Percentiles rank a stretch among this genome's conserved stretches.
phyloP scores from a whole-genome alignment of 2,888 invertebrate genomes.

The Drosophila acutilabella region DNA sequence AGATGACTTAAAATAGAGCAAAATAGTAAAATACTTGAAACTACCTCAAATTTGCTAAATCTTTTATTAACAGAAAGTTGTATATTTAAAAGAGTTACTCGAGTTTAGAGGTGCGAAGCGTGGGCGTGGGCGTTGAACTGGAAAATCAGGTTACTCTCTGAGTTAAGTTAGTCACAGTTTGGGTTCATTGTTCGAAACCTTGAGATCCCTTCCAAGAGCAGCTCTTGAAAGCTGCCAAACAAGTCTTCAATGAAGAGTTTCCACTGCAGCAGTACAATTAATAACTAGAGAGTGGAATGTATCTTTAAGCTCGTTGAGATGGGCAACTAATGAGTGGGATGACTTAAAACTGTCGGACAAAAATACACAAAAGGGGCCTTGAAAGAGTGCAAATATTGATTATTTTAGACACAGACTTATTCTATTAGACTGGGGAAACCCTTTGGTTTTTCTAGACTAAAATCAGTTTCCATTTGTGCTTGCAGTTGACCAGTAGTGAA shows the following conservation, averaged over 20 bases:
- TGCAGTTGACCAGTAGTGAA: background rate
- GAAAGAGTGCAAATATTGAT: conserved; percentile 17
- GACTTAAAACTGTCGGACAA: background rate
- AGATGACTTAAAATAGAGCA: too few relatives aligned
- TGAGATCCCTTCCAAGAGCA: conserved; percentile 23
- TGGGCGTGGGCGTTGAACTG: conserved; percentile 40
- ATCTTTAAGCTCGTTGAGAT: background rate
- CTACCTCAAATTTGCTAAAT: background rate
- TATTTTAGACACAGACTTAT: conserved; percentile 7
- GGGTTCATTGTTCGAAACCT: conserved; percentile 68
- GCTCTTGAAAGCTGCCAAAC: conserved; percentile 40
- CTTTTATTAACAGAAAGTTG: background rate
- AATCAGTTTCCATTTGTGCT: background rate
- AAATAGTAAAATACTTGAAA: too few relatives aligned
- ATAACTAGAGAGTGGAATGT: background rate
- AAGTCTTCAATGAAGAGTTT: conserved; percentile 17
- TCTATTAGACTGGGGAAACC: background rate
- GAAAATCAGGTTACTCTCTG: conserved; percentile 41
- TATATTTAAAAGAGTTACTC: background rate
- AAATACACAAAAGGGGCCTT: conserved; percentile 3
- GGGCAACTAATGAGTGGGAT: background rate
- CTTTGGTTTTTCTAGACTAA: background rate
- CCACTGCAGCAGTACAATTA: conserved; percentile 1
- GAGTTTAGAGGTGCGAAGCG: conserved; percentile 18
- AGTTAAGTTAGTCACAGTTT: conserved; percentile 20